Base-by-base conservation (phyloP, 1,140 invertebrate species). In the Drosophila athabasca region DNA sequence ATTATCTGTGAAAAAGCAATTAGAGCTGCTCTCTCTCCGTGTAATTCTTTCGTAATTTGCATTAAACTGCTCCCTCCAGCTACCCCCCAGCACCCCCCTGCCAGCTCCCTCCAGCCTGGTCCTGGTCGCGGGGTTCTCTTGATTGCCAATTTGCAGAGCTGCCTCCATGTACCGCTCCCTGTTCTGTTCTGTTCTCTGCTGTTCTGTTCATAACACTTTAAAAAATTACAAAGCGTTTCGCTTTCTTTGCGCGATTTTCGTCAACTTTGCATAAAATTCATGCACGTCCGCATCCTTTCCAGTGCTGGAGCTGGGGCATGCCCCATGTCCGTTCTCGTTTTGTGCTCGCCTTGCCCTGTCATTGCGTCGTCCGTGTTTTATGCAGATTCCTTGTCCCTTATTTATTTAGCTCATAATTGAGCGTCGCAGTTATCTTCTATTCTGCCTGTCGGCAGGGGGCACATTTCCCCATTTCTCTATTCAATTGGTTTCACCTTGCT, bases 1-100 rank as follows among this genome's bases (percentile, higher is more conserved):
- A 90, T 89, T 89, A 84, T 70, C 85, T 81, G 85, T 79, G 77
- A 71, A 88, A 88, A 88, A 79, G 83, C 79, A 88, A 88, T 88
- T 88, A 88, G 83, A 67, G 66, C 43, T 65, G 54, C 60, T 78
- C 62, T 49, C 52, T 31, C 45, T 62, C 44, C 51, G 9, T 62
- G 55, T 60, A 60, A 64, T 83, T 75, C 69, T 62, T 53, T 61
- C 57, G 73, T 67, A 75, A 87, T 87, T 76, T 85, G 82, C 83
- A 78, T 79, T 58, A 88, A 82, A 82, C 74, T 60, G 53, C 55
- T 62, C 13, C 57, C 55, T 62, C 13, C 57, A 68, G 62, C 58
- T 62, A 17, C 43, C n/a, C 22, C 8, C 17, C 68, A 59, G 41
- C 53, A 31, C 49, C 0, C 17, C 17, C 17, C 17, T 19, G 17